Evolutionary conservation across 2,888 invertebrate genomes (phyloP), one percentile per base, ranked within the genome.

Genomic region (Pogonocherus hispidulus): DNA sequence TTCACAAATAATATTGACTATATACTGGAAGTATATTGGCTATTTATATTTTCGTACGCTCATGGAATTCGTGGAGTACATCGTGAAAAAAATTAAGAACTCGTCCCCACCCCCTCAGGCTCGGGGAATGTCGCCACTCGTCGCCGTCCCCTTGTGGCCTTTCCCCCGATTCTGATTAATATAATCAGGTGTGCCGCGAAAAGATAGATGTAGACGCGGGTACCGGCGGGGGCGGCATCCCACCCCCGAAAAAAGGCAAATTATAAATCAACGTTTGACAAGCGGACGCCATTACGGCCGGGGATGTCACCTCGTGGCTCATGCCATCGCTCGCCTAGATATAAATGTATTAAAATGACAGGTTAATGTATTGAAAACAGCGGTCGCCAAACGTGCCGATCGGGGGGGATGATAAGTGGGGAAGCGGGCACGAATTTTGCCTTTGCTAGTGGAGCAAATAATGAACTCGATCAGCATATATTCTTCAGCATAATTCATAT

Each of bases 251-350:
- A 72, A 63, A 69, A 74, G 72, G 71, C 69, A 80, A 78, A 79
- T 80, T 79, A 79, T 81, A 82, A 82, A 82, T 82, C 82, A 81
- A 74, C 75, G 74, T 81, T 81, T 81, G 82, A 81, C 80, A 80
- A 78, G 80, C 74, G 77, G 78, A 78, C 79, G 81, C 81, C 80
- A 80, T 82, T 81, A 81, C 76, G 70, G 74, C 73, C 79, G 77
- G 82, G 76, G 82, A 82, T 78, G 81, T 82, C 82, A 82, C 82
- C 80, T 79, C 67, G 74, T 80, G 81, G 79, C 73, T 76, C 78
- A 78, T 73, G 78, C 78, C 79, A 79, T 81, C 79, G 77, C n/a
- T 69, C 67, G 69, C 69, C 71, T 72, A 75, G 74, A 77, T 78
- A 75, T 74, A 72, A 77, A 78, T 74, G 70, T 76, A 75, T 77